Evolutionary conservation across 2,113 vertebrate genomes (phyloP), one percentile per base, ranked within the genome.

Genomic region (Lepus europaeus): DNA sequence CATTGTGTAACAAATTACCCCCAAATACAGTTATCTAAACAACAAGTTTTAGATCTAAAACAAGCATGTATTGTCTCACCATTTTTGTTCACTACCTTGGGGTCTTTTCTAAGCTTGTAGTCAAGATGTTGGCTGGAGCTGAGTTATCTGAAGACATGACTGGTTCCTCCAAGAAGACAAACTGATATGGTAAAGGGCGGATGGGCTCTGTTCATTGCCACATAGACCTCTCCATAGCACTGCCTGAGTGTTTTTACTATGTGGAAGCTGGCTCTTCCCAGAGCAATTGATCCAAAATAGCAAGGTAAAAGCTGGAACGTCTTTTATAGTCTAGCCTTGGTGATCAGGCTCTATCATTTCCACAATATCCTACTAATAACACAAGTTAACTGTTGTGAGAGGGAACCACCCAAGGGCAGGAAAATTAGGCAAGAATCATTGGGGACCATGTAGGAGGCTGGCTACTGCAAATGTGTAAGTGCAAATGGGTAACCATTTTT

Each of bases 71-170:
- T 51, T n/a, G 66, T 45, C 31, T 83, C n/a, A 64, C 4, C 45
- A 33, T 16, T 79, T 92, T 73, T 70, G 23, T 73, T 72, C 33
- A 20, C 31, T 72, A 86, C 68, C 61, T 92, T 56, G 19, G 53
- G 49, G 12, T 68, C 45, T 81, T 29, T 84, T 39, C 39, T n/a
- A 33, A 20, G 73, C 66, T 61, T 77, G 73, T 16, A 49, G 31
- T 84, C 73, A 84, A 20, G 61, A 81, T 88, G n/a, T 64, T 91
- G 87, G 69, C 79, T 79, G 87, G 56, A 70, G 56, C 20, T 87
- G 64, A 29, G 45, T 72, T 84, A 56, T 31, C 70, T 51, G 88
- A 69, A 95, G 86, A 45, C 61, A 66, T 29, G 29, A 72, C 27
- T 69, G 20, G 6, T 8, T 13, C 72, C 63, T 93, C 59, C 92